Percentiles rank a stretch among this genome's conserved stretches.
These are phyloP conservation scores for Drosophila mimica DNA, from an alignment of 2,888 invertebrate species.

Conservation along the genomic window DNA sequence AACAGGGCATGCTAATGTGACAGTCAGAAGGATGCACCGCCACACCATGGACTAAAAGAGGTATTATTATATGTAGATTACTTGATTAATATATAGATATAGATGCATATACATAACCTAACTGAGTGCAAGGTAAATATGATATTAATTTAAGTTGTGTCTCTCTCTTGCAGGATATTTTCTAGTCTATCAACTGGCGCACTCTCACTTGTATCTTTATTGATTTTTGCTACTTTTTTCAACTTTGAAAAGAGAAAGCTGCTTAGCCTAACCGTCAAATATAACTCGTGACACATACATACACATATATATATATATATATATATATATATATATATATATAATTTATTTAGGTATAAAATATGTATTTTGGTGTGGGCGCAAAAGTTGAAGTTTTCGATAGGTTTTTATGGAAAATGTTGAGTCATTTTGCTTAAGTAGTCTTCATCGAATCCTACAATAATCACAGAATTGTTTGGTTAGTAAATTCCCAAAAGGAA, in stretches of 20 bases:
- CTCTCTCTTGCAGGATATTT: background rate
- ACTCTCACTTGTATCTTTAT: conserved; percentile 4
- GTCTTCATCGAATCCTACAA: background rate
- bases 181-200: background rate
- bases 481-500: background rate
- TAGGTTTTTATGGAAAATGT: background rate
- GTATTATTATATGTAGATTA: background rate
- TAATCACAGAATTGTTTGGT: background rate
- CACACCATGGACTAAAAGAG: background rate
- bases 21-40: background rate
- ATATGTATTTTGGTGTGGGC: background rate
- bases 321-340: background rate
- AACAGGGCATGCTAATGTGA: background rate
- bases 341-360: background rate
- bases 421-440: background rate
- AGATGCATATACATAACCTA: background rate
- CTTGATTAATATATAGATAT: background rate
- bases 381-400: background rate
- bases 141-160: background rate
- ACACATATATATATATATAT: background rate
- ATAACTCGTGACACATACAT: conserved; percentile 17
- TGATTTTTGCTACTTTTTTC: conserved; percentile 25
- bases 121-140: background rate
- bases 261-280: conserved; percentile 30
- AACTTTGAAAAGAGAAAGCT: conserved; percentile 36